Conservation (phyloP, 2,888 invertebrate genomes). For the Scelioninae gen. 1 region DNA sequence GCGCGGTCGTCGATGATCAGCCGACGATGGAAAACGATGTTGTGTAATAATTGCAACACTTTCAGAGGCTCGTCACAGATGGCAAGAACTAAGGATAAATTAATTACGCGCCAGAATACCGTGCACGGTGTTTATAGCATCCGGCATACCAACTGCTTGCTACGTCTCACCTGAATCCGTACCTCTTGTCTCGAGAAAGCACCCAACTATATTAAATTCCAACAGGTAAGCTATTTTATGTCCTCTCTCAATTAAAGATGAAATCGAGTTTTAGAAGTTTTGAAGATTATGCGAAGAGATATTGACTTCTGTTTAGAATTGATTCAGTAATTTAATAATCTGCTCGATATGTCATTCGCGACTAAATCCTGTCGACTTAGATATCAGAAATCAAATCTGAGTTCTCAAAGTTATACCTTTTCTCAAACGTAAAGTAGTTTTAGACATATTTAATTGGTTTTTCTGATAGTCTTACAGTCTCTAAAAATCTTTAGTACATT, state of each 20-base stretch:
- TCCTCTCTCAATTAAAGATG: slow-evolving; percentile 10
- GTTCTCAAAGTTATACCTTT: too few species aligned
- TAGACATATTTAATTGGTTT: too few species aligned
- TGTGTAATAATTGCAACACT: slow-evolving; percentile 69
- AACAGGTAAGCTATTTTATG: slow-evolving; percentile 15
- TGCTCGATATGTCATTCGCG: too few species aligned
- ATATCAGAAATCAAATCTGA: too few species aligned
- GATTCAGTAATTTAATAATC: too few species aligned
- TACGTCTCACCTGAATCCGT: slow-evolving; percentile 68
- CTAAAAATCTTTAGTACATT: too few species aligned
- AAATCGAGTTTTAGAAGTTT: background rate
- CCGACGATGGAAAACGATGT: slow-evolving; percentile 60
- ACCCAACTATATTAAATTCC: slow-evolving; percentile 48
- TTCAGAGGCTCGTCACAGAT: slow-evolving; percentile 66
- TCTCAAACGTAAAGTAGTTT: too few species aligned
- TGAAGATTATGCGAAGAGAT: background rate
- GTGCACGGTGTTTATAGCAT: slow-evolving; percentile 70
- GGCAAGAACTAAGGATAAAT: slow-evolving; percentile 71
- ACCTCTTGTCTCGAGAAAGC: slow-evolving; percentile 44
- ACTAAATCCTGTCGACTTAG: too few species aligned
- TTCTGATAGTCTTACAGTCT: too few species aligned
- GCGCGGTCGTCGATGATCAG: slow-evolving; percentile 48
- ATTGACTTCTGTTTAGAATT: too few species aligned
- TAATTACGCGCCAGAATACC: slow-evolving; percentile 70
- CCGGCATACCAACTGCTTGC: slow-evolving; percentile 70